Conservation (phyloP, 2,113 vertebrate species). For the Nanorana parkeri region DNA sequence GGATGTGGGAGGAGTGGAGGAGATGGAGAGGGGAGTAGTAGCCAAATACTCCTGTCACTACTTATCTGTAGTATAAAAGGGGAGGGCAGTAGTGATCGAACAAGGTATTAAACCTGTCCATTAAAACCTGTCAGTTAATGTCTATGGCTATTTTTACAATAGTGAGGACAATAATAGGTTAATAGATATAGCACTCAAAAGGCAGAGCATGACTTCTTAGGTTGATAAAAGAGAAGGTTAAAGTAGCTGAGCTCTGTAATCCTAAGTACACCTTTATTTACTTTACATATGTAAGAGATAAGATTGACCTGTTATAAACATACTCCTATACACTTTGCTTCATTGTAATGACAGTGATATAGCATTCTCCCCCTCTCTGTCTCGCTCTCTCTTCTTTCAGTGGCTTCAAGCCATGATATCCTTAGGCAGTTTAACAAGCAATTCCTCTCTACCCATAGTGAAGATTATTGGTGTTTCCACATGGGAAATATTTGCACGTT, state of each 20-base stretch:
- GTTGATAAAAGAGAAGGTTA: constrained; percentile 56
- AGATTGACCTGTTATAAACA: constrained; percentile 11
- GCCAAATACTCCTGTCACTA: too few species aligned
- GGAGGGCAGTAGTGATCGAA: too few species aligned
- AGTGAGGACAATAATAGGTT: constrained; percentile 3
- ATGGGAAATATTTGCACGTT: constrained; percentile 61
- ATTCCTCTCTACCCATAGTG: constrained; percentile 61
- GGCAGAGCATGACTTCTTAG: constrained; percentile 46
- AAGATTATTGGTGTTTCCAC: constrained; percentile 67
- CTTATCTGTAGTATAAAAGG: too few species aligned
- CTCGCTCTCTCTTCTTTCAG: neutral
- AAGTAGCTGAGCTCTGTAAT: constrained; percentile 6
- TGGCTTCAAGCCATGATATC: constrained; percentile 57
- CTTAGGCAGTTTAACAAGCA: constrained; percentile 64
- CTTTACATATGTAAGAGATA: neutral
- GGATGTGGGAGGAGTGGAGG: too few species aligned
- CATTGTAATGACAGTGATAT: constrained; percentile 50
- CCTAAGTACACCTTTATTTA: neutral
- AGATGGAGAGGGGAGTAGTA: too few species aligned
- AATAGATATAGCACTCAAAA: constrained; percentile 69
- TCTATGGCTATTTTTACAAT: too few species aligned
- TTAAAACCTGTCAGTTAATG: too few species aligned
- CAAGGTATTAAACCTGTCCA: too few species aligned
- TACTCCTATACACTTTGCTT: constrained; percentile 11
- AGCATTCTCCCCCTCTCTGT: neutral